Conservation (phyloP, 2,888 invertebrate genomes). For the Ornithoptera priamus region DNA sequence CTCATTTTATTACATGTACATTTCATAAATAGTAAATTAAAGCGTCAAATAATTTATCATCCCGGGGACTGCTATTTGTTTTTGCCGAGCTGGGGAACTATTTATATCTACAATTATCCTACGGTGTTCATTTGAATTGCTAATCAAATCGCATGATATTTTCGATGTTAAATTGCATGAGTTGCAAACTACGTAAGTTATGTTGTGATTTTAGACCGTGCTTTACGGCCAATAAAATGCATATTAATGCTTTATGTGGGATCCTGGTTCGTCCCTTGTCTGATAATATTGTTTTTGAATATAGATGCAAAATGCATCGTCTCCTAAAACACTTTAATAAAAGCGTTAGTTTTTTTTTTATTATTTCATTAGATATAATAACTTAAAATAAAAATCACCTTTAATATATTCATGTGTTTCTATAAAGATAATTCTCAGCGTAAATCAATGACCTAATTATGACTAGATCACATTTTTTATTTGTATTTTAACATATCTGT, state of each 20-base stretch:
- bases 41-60: conserved; percentile 1
- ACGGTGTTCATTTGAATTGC: conserved; percentile 28
- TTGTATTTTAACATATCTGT: no score
- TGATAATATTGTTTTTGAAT: conserved; percentile 6
- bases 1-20: background rate
- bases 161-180: conserved; percentile 27
- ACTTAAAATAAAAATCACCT: no score
- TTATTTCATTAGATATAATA: no score
- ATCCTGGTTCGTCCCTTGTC: conserved; percentile 31
- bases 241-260: conserved; percentile 37
- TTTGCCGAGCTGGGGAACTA: conserved; percentile 15
- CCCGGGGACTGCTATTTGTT: conserved; percentile 7
- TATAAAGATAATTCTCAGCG: no score
- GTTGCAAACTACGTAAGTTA: conserved; percentile 36
- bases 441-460: no score
- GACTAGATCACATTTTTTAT: no score
- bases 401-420: no score
- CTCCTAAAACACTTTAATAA: background rate
- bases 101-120: conserved; percentile 23
- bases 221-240: conserved; percentile 41
- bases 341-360: background rate
- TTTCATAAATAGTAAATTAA: conserved; percentile 11
- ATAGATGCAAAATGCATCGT: background rate
- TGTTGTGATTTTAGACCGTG: conserved; percentile 34
- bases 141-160: conserved; percentile 28